phyloP scores from a whole-genome alignment of 2,113 vertebrate genomes.

The Hippocampus abdominalis region DNA sequence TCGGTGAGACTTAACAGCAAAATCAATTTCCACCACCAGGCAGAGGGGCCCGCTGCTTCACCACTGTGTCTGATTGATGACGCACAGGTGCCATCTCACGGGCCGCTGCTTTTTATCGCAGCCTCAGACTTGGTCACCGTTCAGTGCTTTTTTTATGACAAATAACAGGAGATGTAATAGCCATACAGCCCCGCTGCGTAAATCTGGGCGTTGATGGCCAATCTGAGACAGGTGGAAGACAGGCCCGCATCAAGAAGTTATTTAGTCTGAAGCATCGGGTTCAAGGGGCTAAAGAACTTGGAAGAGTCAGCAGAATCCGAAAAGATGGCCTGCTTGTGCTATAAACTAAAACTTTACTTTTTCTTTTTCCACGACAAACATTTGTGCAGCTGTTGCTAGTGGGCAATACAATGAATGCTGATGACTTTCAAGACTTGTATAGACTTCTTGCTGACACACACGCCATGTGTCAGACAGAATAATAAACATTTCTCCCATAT shows the following conservation, averaged over 20 bases:
- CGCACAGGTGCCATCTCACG: slow-evolving; percentile 61
- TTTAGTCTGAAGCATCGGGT: slow-evolving; percentile 60
- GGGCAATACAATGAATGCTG: neutral
- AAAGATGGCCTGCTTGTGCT: slow-evolving; percentile 21
- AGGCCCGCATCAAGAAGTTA: slow-evolving; percentile 61
- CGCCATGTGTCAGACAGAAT: neutral
- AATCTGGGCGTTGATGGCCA: slow-evolving; percentile 62
- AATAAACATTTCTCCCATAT: neutral
- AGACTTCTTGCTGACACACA: neutral
- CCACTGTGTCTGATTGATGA: slow-evolving; percentile 70
- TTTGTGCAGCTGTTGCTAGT: neutral
- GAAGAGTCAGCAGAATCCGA: slow-evolving; percentile 34
- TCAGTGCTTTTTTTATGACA: slow-evolving; percentile 71
- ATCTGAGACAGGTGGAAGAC: slow-evolving; percentile 61
- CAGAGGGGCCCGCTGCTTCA: slow-evolving; percentile 55
- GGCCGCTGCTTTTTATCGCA: slow-evolving; percentile 65
- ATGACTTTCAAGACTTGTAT: neutral
- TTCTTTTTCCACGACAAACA: neutral
- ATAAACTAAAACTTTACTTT: neutral
- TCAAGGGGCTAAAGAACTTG: slow-evolving; percentile 23
- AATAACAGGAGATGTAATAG: slow-evolving; percentile 70
- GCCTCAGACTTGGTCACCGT: slow-evolving; percentile 56
- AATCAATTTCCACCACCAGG: slow-evolving; percentile 67
- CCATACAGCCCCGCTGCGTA: slow-evolving; percentile 57
- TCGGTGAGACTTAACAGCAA: slow-evolving; percentile 65